Percentiles rank a stretch among this genome's conserved stretches.
Evolutionary conservation across 2,888 invertebrate species (phyloP).

Genomic region (Lepidonotus clava): DNA sequence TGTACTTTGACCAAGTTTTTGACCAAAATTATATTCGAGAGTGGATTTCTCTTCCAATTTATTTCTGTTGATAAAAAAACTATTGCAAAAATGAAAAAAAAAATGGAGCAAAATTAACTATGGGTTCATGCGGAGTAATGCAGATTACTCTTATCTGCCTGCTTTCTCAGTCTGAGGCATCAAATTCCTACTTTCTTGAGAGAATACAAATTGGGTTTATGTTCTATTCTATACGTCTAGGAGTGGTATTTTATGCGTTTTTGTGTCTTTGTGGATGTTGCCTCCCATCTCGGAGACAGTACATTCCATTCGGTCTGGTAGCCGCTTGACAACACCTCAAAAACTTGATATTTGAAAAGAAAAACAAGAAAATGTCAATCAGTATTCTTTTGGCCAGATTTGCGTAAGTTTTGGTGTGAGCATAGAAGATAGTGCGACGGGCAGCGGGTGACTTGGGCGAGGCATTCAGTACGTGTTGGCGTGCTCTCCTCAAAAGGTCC

Average conservation of each 20-base stretch:
- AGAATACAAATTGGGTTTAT: background rate
- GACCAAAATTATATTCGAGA: background rate
- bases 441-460: background rate
- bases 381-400: background rate
- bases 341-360: too few species aligned
- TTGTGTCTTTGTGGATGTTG: background rate
- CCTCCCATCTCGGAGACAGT: background rate
- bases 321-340: slow-evolving; percentile 9
- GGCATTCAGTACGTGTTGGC: slow-evolving; percentile 9
- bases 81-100: background rate
- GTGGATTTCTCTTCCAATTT: slow-evolving; percentile 8
- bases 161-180: background rate
- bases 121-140: background rate
- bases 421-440: background rate
- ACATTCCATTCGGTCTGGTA: slow-evolving; percentile 13
- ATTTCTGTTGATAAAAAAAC: background rate
- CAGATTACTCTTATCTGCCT: background rate
- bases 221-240: background rate
- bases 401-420: background rate
- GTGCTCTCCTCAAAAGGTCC: background rate
- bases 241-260: background rate
- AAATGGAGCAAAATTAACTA: too few species aligned
- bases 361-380: background rate
- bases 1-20: slow-evolving; percentile 23
- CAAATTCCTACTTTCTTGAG: background rate